Base-by-base conservation (phyloP, 2,113 vertebrate species). In the Eurystomus gularis region DNA sequence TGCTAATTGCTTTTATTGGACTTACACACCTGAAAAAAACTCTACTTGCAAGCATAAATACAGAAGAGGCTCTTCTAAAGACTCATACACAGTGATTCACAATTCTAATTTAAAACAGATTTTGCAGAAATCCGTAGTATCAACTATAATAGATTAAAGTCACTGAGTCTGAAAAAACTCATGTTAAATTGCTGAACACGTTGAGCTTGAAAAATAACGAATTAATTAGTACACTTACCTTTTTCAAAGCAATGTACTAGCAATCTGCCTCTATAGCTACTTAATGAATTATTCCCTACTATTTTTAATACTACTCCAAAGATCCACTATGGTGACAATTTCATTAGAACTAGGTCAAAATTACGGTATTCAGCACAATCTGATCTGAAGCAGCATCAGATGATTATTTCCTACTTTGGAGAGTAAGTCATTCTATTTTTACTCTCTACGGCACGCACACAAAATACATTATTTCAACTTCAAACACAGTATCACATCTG, bases 91-190 rank as follows among this genome's bases (percentile, higher is more conserved):
- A 83, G 7, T 73, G 13, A 87, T 44, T 69, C 71, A 70, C 21
- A 52, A 62, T 37, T 52, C 58, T 87, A 51, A 61, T 37, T 81
- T 55, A 71, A 48, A 86, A 71, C 17, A 71, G 21, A 76, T 95
- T 95, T 90, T 82, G 66, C 86, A 82, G 83, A 88, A 86, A 86
- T n/a, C 51, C 65, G n/a, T 31, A 82, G 64, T n/a, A 77, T 60
- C 18, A 72, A 52, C 49, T 77, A 19, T 33, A 82, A 61, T 0
- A 23, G 13, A 57, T 31, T 62, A 37, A 52, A 79, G 28, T 61
- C 60, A 81, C 29, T 20, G 66, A 70, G 86, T 61, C 28, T 44
- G 17, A 13, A 91, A 86, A 77, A 88, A 31, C 6, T 65, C 46
- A 20, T 7, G 18, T 44, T 15, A 78, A 77, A 84, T 37, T 65